Percentiles rank a stretch among this genome's conserved stretches.
These are phyloP conservation scores for Poeciliopsis gracilis DNA, from an alignment of 2,797 vertebrate genomes.

Conservation along the genomic window DNA sequence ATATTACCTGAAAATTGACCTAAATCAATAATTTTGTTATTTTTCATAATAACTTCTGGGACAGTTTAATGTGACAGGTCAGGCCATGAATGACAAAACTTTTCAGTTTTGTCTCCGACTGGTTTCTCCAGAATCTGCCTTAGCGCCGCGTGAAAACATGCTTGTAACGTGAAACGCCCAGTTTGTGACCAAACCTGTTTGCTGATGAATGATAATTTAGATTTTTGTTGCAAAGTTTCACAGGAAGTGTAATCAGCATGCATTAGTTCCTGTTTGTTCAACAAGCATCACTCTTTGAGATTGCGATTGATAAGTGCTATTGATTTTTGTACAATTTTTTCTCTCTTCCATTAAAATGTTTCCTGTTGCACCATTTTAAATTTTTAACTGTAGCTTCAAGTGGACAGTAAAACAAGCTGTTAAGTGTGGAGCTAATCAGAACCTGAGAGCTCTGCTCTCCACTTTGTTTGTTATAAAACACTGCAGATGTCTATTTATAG, in stretches of 20 bases:
- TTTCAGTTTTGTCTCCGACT: not conserved
- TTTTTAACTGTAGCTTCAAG: not conserved
- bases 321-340: not conserved
- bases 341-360: not conserved
- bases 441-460: not conserved
- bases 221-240: conserved; percentile 1
- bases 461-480: conserved; percentile 21
- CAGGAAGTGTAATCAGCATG: not conserved
- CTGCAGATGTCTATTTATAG: not conserved
- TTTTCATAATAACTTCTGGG: too few relatives aligned
- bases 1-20: too few relatives aligned
- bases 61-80: too few relatives aligned
- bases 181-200: conserved; percentile 59
- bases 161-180: not conserved
- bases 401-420: not conserved
- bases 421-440: conserved; percentile 10
- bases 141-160: not conserved
- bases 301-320: not conserved
- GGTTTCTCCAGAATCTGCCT: not conserved
- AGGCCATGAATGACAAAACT: too few relatives aligned
- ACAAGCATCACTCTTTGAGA: not conserved
- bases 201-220: not conserved
- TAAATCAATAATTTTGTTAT: too few relatives aligned
- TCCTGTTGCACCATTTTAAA: conserved; percentile 7
- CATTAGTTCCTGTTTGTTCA: not conserved